Percentiles rank a stretch among this genome's conserved stretches.
Conservation (phyloP, 2,113 vertebrate genomes). For the Bufo gargarizans region DNA sequence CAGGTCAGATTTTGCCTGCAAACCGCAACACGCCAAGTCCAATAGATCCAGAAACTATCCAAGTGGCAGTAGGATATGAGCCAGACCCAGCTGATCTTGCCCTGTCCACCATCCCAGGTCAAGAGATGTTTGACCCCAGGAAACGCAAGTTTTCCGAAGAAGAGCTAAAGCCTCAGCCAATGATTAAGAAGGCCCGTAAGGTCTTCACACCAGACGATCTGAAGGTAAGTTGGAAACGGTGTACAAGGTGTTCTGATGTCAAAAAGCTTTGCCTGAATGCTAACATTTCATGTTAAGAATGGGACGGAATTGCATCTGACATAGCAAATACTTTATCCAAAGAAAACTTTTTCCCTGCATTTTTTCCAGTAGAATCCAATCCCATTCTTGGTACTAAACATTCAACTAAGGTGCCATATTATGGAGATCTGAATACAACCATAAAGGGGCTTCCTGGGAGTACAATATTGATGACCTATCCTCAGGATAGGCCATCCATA, state of each 20-base stretch:
- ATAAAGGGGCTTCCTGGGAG: too few species aligned
- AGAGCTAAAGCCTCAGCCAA: slow-evolving; percentile 96
- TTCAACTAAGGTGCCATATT: neutral
- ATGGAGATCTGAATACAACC: neutral
- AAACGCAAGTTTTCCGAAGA: slow-evolving; percentile 95
- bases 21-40: slow-evolving; percentile 92
- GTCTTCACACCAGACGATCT: slow-evolving; percentile 95
- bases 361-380: neutral
- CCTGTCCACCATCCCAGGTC: slow-evolving; percentile 96
- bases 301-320: neutral
- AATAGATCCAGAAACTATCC: slow-evolving; percentile 95
- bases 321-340: neutral
- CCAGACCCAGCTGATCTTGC: slow-evolving; percentile 95
- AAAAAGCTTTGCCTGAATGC: neutral
- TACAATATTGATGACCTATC: too few species aligned
- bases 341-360: neutral
- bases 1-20: slow-evolving; percentile 80
- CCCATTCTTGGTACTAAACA: neutral
- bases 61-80: slow-evolving; percentile 89
- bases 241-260: slow-evolving; percentile 28
- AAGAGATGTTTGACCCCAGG: slow-evolving; percentile 96
- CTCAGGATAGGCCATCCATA: too few species aligned
- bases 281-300: neutral
- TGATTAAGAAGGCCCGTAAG: slow-evolving; percentile 99
- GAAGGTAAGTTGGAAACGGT: slow-evolving; percentile 91